Conservation (phyloP, 35 echinoderm and acorn worm genomes). For the Eucidaris tribuloides region DNA sequence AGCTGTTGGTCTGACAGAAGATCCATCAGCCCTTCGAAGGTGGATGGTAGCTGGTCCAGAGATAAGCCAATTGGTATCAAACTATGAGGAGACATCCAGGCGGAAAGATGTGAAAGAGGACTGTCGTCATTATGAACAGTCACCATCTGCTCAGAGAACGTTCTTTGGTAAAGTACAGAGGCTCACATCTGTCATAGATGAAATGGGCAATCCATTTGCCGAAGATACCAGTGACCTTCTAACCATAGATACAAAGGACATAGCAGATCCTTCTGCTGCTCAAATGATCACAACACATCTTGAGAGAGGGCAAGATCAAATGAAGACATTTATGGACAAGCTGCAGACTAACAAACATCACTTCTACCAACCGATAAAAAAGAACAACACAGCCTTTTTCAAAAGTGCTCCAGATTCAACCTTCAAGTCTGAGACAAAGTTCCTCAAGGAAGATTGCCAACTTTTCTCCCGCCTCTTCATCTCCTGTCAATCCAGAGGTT, state of each 20-base stretch:
- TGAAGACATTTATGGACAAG: background rate
- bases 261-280: background rate
- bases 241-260: constrained; percentile 30
- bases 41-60: constrained; percentile 65
- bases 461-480: too few species aligned
- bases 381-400: background rate
- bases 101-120: background rate
- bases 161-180: background rate
- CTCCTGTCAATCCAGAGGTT: background rate
- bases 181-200: constrained; percentile 9
- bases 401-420: background rate
- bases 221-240: constrained; percentile 25
- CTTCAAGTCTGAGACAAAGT: background rate
- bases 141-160: background rate
- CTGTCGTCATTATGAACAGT: background rate
- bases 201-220: constrained; percentile 32
- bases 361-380: background rate
- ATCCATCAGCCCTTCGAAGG: constrained; percentile 7
- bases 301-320: background rate
- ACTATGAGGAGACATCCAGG: too few species aligned
- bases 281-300: background rate
- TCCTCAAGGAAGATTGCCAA: constrained; percentile 12
- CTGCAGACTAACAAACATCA: background rate
- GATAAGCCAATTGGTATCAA: background rate
- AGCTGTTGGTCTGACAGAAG: constrained; percentile 53